phyloP scores from a whole-genome alignment of 2,113 vertebrate genomes.

The Anas platyrhynchos region DNA sequence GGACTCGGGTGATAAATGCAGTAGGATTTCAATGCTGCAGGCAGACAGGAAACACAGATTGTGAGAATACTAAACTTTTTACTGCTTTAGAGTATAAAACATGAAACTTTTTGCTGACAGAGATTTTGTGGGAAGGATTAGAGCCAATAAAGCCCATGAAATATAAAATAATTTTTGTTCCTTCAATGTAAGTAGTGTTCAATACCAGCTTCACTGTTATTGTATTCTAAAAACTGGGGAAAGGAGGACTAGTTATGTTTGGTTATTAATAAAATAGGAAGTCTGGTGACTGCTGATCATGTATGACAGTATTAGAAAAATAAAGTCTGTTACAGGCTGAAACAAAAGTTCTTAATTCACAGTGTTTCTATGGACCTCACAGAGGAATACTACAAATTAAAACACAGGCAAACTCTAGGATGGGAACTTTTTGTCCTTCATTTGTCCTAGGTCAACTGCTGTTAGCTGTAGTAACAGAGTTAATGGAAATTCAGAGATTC shows the following conservation, averaged over 20 bases:
- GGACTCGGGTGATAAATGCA: neutral
- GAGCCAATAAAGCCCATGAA: neutral
- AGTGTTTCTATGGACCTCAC: neutral
- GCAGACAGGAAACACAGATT: neutral
- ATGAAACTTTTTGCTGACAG: neutral
- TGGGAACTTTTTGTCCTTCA: neutral
- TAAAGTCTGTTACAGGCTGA: neutral
- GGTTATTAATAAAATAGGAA: neutral
- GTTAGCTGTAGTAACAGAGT: neutral
- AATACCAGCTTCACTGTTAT: neutral
- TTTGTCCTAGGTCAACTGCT: neutral
- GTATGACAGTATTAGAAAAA: neutral
- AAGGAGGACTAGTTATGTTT: neutral
- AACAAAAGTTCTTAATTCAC: neutral
- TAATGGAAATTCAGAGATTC: neutral
- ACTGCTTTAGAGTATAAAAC: neutral
- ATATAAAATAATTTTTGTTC: neutral
- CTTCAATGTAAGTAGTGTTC: neutral
- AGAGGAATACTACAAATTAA: neutral
- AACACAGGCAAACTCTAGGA: neutral
- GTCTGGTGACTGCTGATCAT: neutral
- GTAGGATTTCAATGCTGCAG: rapidly evolving
- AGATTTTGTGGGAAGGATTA: neutral
- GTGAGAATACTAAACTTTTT: neutral
- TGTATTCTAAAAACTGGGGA: neutral